Evolutionary conservation across 1,140 invertebrate species (phyloP).

Genomic region (Aphaenogaster floridana): DNA sequence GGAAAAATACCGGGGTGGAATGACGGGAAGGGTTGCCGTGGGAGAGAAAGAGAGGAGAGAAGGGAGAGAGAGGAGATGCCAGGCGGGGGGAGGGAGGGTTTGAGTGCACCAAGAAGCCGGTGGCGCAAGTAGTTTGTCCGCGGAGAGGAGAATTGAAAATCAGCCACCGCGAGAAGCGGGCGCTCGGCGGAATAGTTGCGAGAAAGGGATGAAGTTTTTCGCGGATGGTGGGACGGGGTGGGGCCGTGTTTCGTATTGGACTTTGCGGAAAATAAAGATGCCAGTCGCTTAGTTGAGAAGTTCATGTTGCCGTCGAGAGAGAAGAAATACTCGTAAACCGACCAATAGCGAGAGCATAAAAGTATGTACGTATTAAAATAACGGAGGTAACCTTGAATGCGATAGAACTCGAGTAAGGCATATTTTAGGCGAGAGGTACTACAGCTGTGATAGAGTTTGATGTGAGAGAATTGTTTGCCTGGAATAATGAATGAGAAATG

Average conservation of each 20-base stretch:
- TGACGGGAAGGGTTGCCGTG: conserved; percentile 24
- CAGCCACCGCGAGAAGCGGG: conserved; percentile 59
- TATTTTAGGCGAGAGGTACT: not conserved
- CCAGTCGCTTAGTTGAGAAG: conserved; percentile 16
- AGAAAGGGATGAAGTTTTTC: conserved; percentile 62
- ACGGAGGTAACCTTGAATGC: not conserved
- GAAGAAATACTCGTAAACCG: conserved; percentile 14
- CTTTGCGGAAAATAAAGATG: conserved; percentile 52
- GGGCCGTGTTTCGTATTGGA: conserved; percentile 36
- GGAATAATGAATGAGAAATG: not conserved
- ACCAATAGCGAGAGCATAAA: conserved; percentile 16
- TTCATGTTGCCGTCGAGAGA: conserved; percentile 34
- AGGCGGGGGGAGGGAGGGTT: not conserved
- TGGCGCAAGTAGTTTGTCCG: conserved; percentile 32
- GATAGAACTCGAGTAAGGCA: conserved; percentile 11
- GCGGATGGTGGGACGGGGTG: not conserved
- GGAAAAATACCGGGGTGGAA: conserved; percentile 69
- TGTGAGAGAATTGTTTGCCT: not conserved
- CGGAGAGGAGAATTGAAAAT: conserved; percentile 71
- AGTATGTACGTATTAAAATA: not conserved
- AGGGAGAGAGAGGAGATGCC: not conserved
- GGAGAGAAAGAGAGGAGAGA: not conserved
- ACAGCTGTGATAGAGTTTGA: not conserved
- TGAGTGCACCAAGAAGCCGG: conserved; percentile 9
- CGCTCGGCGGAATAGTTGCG: conserved; percentile 67